phyloP scores from a whole-genome alignment of 1,140 invertebrate species.

The Drosophila willistoni region DNA sequence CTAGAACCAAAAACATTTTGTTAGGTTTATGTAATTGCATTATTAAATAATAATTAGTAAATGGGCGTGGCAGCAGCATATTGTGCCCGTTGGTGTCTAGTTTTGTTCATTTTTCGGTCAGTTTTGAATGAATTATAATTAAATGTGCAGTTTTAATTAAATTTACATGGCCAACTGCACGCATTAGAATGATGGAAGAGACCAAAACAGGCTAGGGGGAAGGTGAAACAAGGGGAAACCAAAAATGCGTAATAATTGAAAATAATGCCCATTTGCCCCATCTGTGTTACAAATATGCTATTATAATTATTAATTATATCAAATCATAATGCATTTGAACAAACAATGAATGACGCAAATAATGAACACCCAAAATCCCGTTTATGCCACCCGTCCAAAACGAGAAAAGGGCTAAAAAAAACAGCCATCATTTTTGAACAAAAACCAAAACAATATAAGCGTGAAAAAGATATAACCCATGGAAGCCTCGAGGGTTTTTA shows the following conservation, averaged over 20 bases:
- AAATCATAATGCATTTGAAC: slow-evolving; percentile 62
- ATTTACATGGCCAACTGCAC: slow-evolving; percentile 59
- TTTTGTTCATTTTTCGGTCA: slow-evolving; percentile 33
- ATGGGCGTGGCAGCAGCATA: neutral
- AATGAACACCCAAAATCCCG: slow-evolving; percentile 18
- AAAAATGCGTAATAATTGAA: slow-evolving; percentile 66
- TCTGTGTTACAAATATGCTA: slow-evolving; percentile 7
- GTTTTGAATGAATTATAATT: slow-evolving; percentile 55
- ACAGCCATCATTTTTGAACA: neutral
- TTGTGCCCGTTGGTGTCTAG: neutral
- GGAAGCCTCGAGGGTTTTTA: neutral
- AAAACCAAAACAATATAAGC: neutral
- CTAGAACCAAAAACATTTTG: slow-evolving; percentile 16
- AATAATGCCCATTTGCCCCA: slow-evolving; percentile 50
- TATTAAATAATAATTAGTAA: slow-evolving; percentile 56
- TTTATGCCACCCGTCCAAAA: neutral
- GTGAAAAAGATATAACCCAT: neutral
- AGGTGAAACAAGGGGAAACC: neutral
- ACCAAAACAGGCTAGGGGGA: neutral
- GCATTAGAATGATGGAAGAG: slow-evolving; percentile 29
- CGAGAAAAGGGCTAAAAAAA: neutral
- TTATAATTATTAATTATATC: slow-evolving; percentile 71
- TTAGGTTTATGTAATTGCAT: slow-evolving; percentile 37
- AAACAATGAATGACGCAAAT: slow-evolving; percentile 29
- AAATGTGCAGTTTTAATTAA: slow-evolving; percentile 75